Evolutionary conservation across 1,140 invertebrate genomes (phyloP).

Genomic region (Caenorhabditis latens): DNA sequence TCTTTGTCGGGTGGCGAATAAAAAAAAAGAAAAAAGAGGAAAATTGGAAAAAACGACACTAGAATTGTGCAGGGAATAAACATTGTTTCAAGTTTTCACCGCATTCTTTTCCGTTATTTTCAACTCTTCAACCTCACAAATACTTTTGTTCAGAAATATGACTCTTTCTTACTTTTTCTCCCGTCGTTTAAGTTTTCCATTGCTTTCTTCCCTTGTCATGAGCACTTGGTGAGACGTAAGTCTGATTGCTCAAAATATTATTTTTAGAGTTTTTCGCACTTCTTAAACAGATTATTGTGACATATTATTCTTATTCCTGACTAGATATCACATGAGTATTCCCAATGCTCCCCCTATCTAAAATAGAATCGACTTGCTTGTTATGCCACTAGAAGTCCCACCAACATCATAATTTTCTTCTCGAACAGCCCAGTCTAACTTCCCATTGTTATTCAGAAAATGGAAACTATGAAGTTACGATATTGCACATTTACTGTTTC

Average conservation of each 20-base stretch:
- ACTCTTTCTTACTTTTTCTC: slow-evolving; percentile 2
- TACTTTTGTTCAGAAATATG: slow-evolving; percentile 7
- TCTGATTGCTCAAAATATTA: too few relatives aligned
- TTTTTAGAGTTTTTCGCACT: background rate
- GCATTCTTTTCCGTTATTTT: background rate
- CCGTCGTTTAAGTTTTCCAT: background rate
- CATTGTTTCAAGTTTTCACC: slow-evolving; percentile 33
- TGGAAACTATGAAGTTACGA: background rate
- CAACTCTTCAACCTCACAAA: background rate
- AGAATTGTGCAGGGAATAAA: slow-evolving; percentile 25
- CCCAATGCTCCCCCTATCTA: background rate
- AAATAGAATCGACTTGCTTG: background rate
- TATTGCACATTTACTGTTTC: slow-evolving; percentile 13
- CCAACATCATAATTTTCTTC: too few relatives aligned
- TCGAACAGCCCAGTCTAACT: too few relatives aligned
- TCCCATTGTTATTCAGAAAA: too few relatives aligned
- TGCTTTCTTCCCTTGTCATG: background rate
- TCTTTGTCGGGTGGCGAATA: too few relatives aligned
- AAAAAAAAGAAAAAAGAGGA: too few relatives aligned
- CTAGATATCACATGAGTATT: background rate
- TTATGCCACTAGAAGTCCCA: too few relatives aligned
- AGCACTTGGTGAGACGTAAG: background rate
- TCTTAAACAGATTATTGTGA: background rate
- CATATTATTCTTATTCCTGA: background rate
- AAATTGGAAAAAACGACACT: too few relatives aligned